A percentile compares a stretch with the other conserved stretches of the same genome.
These are phyloP conservation scores for Chaetodon trifascialis DNA, from an alignment of 2,113 vertebrate genomes.

Conservation along the genomic window DNA sequence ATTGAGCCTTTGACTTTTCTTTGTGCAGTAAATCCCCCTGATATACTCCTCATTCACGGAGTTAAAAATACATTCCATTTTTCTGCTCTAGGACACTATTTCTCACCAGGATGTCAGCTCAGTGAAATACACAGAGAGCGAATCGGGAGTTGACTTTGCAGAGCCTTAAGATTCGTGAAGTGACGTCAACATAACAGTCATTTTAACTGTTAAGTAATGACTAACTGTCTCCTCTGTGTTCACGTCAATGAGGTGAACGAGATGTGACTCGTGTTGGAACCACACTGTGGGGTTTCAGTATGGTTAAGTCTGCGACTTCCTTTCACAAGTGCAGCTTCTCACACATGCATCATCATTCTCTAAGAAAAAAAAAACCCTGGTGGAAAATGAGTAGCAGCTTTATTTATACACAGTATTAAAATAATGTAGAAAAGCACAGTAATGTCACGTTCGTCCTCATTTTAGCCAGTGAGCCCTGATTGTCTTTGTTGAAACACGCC, in stretches of 20 bases:
- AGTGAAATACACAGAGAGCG: neutral
- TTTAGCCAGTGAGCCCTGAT: neutral
- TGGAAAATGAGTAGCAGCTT: slow-evolving; percentile 32
- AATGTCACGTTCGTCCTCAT: neutral
- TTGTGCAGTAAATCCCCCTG: neutral
- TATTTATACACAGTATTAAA: slow-evolving; percentile 45
- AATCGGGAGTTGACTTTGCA: neutral
- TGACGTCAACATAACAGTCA: neutral
- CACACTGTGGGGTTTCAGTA: neutral
- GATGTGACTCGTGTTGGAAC: neutral
- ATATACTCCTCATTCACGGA: neutral
- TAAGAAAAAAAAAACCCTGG: neutral
- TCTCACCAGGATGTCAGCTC: too few relatives aligned
- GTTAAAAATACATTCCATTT: neutral
- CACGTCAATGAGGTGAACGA: neutral
- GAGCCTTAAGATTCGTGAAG: too few relatives aligned
- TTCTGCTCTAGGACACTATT: neutral
- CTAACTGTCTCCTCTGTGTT: neutral
- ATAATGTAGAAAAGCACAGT: neutral
- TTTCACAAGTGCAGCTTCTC: neutral
- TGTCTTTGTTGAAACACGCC: neutral
- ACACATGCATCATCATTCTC: neutral
- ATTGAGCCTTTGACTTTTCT: neutral
- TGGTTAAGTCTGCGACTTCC: neutral
- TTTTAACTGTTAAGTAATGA: neutral